These are phyloP conservation scores for Montipora cactus DNA, from an alignment of 64 coral and sea anemone genomes.

Conservation along the genomic window DNA sequence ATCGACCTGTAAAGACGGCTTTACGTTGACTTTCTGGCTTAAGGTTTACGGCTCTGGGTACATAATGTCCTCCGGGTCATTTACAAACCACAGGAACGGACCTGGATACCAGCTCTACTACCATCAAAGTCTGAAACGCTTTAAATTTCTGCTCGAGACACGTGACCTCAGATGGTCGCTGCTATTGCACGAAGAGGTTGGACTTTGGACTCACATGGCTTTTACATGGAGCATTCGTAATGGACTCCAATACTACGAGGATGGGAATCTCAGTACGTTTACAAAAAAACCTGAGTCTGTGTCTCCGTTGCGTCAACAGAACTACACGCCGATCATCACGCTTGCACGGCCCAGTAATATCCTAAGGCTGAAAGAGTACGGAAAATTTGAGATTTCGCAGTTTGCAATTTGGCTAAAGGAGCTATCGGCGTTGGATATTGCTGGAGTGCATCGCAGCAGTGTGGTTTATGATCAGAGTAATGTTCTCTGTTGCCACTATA, in stretches of 20 bases:
- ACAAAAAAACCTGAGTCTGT: slow-evolving; percentile 44
- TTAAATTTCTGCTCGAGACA: slow-evolving; percentile 68
- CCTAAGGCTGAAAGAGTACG: slow-evolving; percentile 42
- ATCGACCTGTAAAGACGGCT: slow-evolving; percentile 35
- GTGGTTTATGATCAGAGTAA: slow-evolving; percentile 38
- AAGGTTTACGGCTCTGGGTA: slow-evolving; percentile 58
- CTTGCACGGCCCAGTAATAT: slow-evolving; percentile 72
- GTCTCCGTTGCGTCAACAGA: slow-evolving; percentile 4
- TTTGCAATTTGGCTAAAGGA: slow-evolving; percentile 87
- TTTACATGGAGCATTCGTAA: slow-evolving; percentile 47
- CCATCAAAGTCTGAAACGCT: slow-evolving; percentile 50
- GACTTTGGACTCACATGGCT: slow-evolving; percentile 64
- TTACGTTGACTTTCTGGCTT: slow-evolving; percentile 68
- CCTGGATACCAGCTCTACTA: slow-evolving; percentile 68
- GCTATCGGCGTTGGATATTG: slow-evolving; percentile 58
- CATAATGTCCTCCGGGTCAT: slow-evolving; percentile 67
- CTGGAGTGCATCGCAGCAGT: slow-evolving; percentile 57
- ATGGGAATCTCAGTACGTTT: slow-evolving; percentile 80
- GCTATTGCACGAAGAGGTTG: slow-evolving; percentile 36
- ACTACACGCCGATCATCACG: slow-evolving; percentile 81
- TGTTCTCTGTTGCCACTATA: slow-evolving; percentile 74
- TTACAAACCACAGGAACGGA: slow-evolving; percentile 67
- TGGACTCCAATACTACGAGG: slow-evolving; percentile 54
- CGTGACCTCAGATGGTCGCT: slow-evolving; percentile 45
- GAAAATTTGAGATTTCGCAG: slow-evolving; percentile 89